Evolutionary conservation across 2,888 invertebrate genomes (phyloP).

Genomic region (Sylvicola cinctus): DNA sequence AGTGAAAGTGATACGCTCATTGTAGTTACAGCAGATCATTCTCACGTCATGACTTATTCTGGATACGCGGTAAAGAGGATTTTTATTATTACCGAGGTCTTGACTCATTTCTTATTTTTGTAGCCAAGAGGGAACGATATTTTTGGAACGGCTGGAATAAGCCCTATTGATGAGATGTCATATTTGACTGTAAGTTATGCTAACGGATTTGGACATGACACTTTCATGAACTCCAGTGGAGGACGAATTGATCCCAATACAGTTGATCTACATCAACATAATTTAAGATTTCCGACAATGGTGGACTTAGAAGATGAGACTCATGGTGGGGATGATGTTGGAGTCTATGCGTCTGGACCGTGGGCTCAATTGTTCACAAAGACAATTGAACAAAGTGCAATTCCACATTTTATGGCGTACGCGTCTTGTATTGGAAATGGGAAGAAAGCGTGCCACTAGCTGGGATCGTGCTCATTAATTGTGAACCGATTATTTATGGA

Average conservation of each 20-base stretch:
- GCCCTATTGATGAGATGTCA: constrained; percentile 32
- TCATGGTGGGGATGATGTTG: constrained; percentile 64
- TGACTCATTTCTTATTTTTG: constrained; percentile 12
- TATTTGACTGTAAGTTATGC: constrained; percentile 53
- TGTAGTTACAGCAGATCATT: constrained; percentile 64
- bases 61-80: constrained; percentile 38
- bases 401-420: constrained; percentile 55
- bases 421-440: constrained; percentile 51
- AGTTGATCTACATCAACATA: constrained; percentile 10
- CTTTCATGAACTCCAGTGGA: constrained; percentile 7
- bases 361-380: constrained; percentile 66
- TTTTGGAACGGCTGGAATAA: constrained; percentile 24
- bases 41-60: constrained; percentile 51
- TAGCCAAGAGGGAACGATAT: constrained; percentile 28
- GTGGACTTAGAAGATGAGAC: constrained; percentile 39
- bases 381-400: constrained; percentile 54
- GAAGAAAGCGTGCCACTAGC: constrained; percentile 16
- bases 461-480: too few relatives aligned
- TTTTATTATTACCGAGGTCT: too few relatives aligned
- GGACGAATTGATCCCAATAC: constrained; percentile 16
- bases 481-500: too few relatives aligned
- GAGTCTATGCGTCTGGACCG: constrained; percentile 54
- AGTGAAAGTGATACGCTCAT: constrained; percentile 49
- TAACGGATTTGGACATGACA: constrained; percentile 44
- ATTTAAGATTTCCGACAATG: constrained; percentile 32